Evolutionary conservation across 1,140 invertebrate genomes (phyloP), one percentile per base, ranked within the genome.

Genomic region (Arion vulgaris): DNA sequence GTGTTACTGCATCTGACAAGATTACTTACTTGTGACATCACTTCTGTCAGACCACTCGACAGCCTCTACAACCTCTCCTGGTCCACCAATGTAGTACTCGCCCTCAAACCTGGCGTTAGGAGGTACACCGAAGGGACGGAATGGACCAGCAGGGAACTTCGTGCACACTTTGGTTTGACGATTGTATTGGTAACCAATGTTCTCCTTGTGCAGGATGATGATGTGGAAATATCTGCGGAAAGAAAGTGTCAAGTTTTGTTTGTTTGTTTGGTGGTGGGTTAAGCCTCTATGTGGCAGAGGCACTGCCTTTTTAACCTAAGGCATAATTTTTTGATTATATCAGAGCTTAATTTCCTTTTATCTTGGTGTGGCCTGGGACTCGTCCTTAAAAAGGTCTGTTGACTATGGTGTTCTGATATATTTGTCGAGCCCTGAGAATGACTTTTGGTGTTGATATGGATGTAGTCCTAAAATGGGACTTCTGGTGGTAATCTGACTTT

Each of bases 21-120:
- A 5, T 5, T 19, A 78, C 76, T 66, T 45, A 78, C 76, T 57
- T 78, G 81, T 82, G 34, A 80, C 69, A 0, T 85, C 85, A 32
- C 85, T 85, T 23, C 85, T 78, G 77, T 88, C 87, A 19, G 86
- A 86, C 87, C 87, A 88, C 68, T 87, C 83, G 38, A 85, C 84
- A 19, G 82, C 81, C 23, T 82, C 77, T 32, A 88, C 72, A 26
- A 69, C 69, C 80, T 88, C 87, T 1, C 86, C 86, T 34, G 87
- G 87, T 0, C 87, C 87, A 4, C 87, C 87, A 13, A 88, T 71
- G 66, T 83, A 85, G 81, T 77, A 86, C 77, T 88, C 87, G 38
- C 80, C 83, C 81, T 87, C 87, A 49, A 88, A 88, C 4, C 85
- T 88, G 53, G 84, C 85, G 49, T 87, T 85, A 28, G 51, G 62